phyloP scores from a whole-genome alignment of 1,140 invertebrate genomes.

The Chlorops oryzae region DNA sequence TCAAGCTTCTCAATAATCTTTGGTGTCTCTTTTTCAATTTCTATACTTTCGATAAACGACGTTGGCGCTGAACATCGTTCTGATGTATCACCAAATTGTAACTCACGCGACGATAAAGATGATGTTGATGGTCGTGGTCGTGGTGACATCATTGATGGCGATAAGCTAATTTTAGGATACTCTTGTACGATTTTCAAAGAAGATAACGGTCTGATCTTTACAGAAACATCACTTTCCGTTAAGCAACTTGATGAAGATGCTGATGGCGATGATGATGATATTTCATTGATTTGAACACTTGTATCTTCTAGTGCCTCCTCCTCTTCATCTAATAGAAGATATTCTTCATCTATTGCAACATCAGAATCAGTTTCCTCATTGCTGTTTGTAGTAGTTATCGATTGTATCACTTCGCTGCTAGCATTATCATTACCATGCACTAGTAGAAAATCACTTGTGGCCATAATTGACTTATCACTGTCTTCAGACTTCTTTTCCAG shows the following conservation, averaged over 20 bases:
- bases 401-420: slow-evolving; percentile 5
- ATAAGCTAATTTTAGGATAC: no score
- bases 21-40: no score
- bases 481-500: slow-evolving; percentile 17
- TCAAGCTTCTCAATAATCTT: slow-evolving; percentile 9
- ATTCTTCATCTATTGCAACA: slow-evolving; percentile 1
- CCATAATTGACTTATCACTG: no score
- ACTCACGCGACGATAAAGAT: no score
- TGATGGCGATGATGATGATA: slow-evolving; percentile 49
- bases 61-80: no score
- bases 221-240: neutral
- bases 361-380: neutral
- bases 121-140: no score
- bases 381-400: neutral
- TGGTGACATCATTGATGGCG: no score
- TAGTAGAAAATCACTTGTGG: slow-evolving; percentile 19
- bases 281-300: slow-evolving; percentile 57
- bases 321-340: slow-evolving; percentile 13
- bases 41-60: no score
- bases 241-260: neutral
- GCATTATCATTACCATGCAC: slow-evolving; percentile 19
- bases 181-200: no score
- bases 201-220: no score
- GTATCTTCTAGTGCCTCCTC: slow-evolving; percentile 21
- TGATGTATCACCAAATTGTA: no score